Percentiles rank a stretch among this genome's conserved stretches.
phyloP scores from a whole-genome alignment of 2,113 vertebrate genomes.

The Odocoileus hemionus region DNA sequence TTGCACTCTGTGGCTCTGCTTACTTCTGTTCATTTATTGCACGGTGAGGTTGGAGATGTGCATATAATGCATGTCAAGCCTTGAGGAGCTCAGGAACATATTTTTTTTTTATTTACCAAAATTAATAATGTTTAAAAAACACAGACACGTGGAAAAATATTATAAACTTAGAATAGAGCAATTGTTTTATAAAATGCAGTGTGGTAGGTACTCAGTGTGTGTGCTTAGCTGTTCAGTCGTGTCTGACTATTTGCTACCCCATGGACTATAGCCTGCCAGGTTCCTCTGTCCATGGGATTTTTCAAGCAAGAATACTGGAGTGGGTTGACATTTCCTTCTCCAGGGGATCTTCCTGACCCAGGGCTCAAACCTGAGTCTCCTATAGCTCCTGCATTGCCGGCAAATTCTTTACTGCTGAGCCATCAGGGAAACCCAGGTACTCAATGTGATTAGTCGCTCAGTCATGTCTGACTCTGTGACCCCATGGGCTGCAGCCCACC shows the following conservation, averaged over 20 bases:
- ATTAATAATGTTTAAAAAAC: neutral
- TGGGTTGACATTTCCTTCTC: neutral
- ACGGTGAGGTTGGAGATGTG: neutral
- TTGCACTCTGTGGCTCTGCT: neutral
- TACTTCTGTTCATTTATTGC: neutral
- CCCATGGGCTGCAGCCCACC: neutral
- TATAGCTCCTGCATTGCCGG: fast-evolving
- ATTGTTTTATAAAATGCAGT: neutral
- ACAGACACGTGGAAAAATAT: neutral
- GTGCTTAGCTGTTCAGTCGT: neutral
- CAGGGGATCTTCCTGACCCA: neutral
- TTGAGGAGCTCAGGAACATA: neutral
- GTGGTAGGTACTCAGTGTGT: neutral
- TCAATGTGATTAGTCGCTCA: neutral
- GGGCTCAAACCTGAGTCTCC: neutral
- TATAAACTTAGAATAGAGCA: neutral
- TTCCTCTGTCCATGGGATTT: neutral
- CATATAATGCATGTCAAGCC: neutral
- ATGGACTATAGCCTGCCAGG: neutral
- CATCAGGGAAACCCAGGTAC: neutral
- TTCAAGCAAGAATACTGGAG: neutral
- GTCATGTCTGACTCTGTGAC: neutral
- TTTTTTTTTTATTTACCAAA: neutral
- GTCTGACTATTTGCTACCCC: neutral
- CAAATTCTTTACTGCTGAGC: neutral